phyloP scores from a whole-genome alignment of 2,888 invertebrate genomes.

The Amiota minor region DNA sequence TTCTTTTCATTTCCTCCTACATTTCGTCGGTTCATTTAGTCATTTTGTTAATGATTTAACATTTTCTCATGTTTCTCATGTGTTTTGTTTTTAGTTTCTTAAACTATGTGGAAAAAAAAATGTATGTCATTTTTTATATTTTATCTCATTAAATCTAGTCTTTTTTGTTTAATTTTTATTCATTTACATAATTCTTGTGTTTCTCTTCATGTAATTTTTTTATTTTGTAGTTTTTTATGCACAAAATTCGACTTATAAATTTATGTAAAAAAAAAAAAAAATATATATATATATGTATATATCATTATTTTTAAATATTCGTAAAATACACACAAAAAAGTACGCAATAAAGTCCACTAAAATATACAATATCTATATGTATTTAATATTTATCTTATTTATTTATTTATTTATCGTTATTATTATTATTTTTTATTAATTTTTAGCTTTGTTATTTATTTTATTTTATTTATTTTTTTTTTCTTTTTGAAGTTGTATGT shows the following conservation, averaged over 20 bases:
- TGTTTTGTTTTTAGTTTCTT: neutral
- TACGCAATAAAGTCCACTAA: conserved; percentile 43
- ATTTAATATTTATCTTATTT: conserved; percentile 1
- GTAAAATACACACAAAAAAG: conserved; percentile 27
- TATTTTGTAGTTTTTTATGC: conserved; percentile 5
- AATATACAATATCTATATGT: conserved; percentile 20
- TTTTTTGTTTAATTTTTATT: neutral
- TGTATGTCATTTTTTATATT: neutral
- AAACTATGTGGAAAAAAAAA: too few species aligned
- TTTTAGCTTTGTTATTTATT: neutral
- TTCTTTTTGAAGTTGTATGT: neutral
- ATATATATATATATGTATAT: neutral
- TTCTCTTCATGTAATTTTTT: neutral
- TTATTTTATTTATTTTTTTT: neutral
- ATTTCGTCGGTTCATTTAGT: too few species aligned
- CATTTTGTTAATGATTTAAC: too few species aligned
- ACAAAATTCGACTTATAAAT: conserved; percentile 10
- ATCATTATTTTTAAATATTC: too few species aligned
- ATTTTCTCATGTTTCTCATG: neutral
- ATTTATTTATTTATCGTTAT: conserved; percentile 8
- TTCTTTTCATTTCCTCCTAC: too few species aligned
- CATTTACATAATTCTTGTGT: neutral
- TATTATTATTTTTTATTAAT: neutral
- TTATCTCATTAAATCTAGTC: neutral
- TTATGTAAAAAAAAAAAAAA: conserved; percentile 12